Percentiles rank a stretch among this genome's conserved stretches.
Evolutionary conservation across 2,113 vertebrate genomes (phyloP).

Genomic region (Rana temporaria): DNA sequence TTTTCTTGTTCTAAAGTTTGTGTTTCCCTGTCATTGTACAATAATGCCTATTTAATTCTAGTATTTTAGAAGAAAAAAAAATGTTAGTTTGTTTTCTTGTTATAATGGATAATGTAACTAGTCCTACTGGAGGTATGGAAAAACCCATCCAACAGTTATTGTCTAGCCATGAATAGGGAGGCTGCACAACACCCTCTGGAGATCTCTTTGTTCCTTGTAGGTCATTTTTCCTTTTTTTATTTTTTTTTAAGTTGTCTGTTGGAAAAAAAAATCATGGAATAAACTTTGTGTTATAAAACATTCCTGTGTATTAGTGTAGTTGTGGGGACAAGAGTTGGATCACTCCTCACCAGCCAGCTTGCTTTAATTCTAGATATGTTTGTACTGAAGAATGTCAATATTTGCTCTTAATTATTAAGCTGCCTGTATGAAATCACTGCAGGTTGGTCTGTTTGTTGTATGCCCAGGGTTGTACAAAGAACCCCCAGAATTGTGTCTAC

Average conservation of each 20-base stretch:
- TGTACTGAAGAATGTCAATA: slow-evolving; percentile 37
- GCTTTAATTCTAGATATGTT: background rate
- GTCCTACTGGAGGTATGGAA: slow-evolving; percentile 90
- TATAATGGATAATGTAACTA: slow-evolving; percentile 92
- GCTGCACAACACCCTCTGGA: slow-evolving; percentile 79
- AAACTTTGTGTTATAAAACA: slow-evolving; percentile 95
- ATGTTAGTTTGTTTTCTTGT: slow-evolving; percentile 92
- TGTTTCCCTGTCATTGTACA: slow-evolving; percentile 94
- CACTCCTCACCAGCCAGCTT: slow-evolving; percentile 17
- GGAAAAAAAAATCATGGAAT: slow-evolving; percentile 90
- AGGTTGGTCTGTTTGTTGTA: background rate
- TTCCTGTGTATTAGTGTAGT: slow-evolving; percentile 61
- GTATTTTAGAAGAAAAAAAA: slow-evolving; percentile 84
- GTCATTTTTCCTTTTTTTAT: slow-evolving; percentile 81
- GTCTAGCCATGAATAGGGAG: slow-evolving; percentile 91
- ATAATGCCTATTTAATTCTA: slow-evolving; percentile 90
- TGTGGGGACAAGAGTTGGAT: slow-evolving; percentile 5
- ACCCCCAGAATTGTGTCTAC: background rate
- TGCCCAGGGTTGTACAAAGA: background rate
- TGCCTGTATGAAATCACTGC: slow-evolving; percentile 8
- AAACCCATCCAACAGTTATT: slow-evolving; percentile 80
- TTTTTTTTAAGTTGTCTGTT: slow-evolving; percentile 89
- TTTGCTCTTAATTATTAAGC: slow-evolving; percentile 45
- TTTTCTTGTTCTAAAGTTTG: slow-evolving; percentile 92
- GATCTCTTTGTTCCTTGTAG: slow-evolving; percentile 94